These are phyloP conservation scores for Agrenia bidenticulata DNA, from an alignment of 2,888 invertebrate genomes.

Conservation along the genomic window DNA sequence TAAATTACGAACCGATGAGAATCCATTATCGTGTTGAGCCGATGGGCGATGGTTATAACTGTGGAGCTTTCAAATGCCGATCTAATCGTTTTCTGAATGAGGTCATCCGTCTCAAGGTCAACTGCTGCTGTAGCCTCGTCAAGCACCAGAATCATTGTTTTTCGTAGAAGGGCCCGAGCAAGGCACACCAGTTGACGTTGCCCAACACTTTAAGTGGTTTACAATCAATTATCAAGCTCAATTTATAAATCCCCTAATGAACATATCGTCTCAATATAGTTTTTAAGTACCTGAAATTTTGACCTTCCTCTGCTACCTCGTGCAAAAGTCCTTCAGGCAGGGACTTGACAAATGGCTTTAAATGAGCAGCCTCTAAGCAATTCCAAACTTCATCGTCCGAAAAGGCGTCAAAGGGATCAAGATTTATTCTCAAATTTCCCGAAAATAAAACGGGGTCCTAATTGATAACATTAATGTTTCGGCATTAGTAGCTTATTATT, in stretches of 20 bases:
- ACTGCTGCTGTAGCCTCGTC: slow-evolving; percentile 86
- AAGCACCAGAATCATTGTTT: slow-evolving; percentile 57
- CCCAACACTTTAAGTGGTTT: background rate
- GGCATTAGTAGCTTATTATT: too few relatives aligned
- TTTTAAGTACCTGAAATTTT: slow-evolving; percentile 67
- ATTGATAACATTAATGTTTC: too few relatives aligned
- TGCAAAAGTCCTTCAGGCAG: slow-evolving; percentile 75
- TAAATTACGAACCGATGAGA: slow-evolving; percentile 65
- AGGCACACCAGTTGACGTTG: slow-evolving; percentile 54
- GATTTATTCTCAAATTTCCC: slow-evolving; percentile 83
- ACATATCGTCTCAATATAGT: background rate
- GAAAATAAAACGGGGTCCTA: slow-evolving; percentile 74
- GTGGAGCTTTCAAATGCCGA: slow-evolving; percentile 83
- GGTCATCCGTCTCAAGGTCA: slow-evolving; percentile 85
- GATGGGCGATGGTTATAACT: slow-evolving; percentile 87
- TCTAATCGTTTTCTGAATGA: slow-evolving; percentile 77
- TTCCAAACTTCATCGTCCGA: slow-evolving; percentile 84
- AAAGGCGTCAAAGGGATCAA: slow-evolving; percentile 82
- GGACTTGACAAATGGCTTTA: slow-evolving; percentile 78
- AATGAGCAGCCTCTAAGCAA: slow-evolving; percentile 83
- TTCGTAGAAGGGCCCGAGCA: slow-evolving; percentile 56
- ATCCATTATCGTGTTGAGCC: slow-evolving; percentile 89
- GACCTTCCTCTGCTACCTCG: slow-evolving; percentile 86
- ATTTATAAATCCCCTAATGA: too few relatives aligned
- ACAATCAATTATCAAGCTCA: background rate